Percentiles rank a stretch among this genome's conserved stretches.
Evolutionary conservation across 1,140 invertebrate species (phyloP).

Genomic region (Papilio glaucus): DNA sequence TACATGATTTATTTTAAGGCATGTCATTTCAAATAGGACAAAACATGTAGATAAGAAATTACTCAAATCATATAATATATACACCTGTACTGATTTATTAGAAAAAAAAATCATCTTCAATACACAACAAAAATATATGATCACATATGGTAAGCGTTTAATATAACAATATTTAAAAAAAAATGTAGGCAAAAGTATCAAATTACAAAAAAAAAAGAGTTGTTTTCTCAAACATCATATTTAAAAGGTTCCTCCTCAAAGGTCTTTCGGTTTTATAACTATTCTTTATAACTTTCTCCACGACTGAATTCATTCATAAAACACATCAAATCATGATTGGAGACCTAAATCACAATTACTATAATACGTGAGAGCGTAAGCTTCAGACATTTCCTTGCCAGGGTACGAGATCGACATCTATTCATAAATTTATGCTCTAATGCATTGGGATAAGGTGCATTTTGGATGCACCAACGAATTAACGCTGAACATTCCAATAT

Average conservation of each 20-base stretch:
- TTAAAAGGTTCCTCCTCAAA: not conserved
- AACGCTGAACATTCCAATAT: not conserved
- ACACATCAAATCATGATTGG: conserved; percentile 18
- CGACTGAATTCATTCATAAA: conserved; percentile 13
- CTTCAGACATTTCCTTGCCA: conserved; percentile 27
- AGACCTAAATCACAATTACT: conserved; percentile 26
- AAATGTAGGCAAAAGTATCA: no score
- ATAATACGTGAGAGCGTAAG: conserved; percentile 19
- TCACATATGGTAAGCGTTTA: no score
- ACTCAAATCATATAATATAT: no score
- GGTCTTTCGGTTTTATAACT: not conserved
- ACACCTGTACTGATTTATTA: no score
- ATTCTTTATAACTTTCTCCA: not conserved
- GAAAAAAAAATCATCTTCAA: no score
- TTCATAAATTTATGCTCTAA: not conserved
- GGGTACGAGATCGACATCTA: not conserved
- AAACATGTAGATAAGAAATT: no score
- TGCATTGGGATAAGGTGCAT: not conserved
- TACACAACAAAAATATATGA: no score
- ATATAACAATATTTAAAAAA: no score
- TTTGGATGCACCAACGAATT: not conserved
- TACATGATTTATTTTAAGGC: no score
- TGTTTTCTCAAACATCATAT: no score
- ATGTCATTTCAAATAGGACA: no score
- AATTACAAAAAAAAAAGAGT: no score